Conservation (phyloP, 2,113 vertebrate species). For the Pygoscelis adeliae region DNA sequence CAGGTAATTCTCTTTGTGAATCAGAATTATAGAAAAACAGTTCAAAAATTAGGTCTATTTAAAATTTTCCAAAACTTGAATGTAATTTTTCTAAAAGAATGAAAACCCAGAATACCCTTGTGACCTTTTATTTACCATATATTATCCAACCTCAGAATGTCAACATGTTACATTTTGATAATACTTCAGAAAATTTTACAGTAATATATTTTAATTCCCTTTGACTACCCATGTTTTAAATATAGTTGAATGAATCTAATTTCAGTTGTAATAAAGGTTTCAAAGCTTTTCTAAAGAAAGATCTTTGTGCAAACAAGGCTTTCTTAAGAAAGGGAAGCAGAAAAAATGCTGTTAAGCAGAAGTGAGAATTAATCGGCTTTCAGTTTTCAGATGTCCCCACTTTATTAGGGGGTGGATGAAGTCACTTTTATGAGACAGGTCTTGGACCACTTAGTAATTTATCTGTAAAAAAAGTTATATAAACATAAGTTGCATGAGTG, state of each 20-base stretch:
- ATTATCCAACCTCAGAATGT: background rate
- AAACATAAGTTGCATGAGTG: background rate
- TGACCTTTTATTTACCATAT: background rate
- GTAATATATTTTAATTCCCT: background rate
- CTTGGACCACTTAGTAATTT: background rate
- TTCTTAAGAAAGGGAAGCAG: background rate
- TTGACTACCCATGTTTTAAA: background rate
- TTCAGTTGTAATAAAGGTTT: background rate
- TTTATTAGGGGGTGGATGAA: background rate
- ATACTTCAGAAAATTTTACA: background rate
- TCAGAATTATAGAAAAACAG: background rate
- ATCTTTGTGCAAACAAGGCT: background rate
- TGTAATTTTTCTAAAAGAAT: background rate
- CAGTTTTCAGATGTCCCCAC: background rate
- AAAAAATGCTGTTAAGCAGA: background rate
- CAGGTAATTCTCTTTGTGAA: background rate
- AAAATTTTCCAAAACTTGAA: background rate
- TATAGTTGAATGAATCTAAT: background rate
- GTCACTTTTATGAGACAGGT: background rate
- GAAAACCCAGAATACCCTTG: background rate
- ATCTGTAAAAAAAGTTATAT: background rate
- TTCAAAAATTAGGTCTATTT: background rate
- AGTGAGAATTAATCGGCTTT: background rate
- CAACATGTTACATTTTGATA: background rate
- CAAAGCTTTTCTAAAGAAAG: background rate